Evolutionary conservation across 2,888 invertebrate genomes (phyloP), one percentile per base, ranked within the genome.

Genomic region (Mesorhabditis belari): DNA sequence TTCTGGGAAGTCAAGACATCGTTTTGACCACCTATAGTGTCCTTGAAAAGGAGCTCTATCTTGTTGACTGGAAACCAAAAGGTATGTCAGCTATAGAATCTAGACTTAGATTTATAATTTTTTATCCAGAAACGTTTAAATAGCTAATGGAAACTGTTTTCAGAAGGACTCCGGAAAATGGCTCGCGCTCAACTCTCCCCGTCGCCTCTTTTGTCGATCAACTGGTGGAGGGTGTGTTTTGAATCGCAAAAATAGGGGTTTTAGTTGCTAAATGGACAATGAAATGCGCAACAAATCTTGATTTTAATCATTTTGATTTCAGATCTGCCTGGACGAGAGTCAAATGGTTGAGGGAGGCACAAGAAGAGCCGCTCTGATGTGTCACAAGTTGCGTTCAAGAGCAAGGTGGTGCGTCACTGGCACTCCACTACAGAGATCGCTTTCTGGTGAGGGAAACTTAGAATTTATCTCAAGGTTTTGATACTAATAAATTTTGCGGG

Each of bases 381-480:
- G 87, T 0, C 77, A 83, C 53, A 82, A 84, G 64, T 79, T 88
- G 49, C 74, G 77, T 64, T 86, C 87, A 6, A 80, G 86, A 2
- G 87, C 88, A 81, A 85, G 88, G 54, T 90, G 90, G 90, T 83
- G 83, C 78, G 82, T 84, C 0, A 89, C 89, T 4, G 90, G 90
- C 24, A 90, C 89, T 0, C 88, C 88, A 0, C 84, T 88, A 55
- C 87, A 87, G 76, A 85, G 85, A 60, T 83, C 84, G 23, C 80
- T 87, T 21, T 82, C 85, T 73, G 87, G 87, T 84, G 49, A 35
- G 19, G 17, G 23, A 21, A n/a, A 58, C 57, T 23, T 49, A 62
- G 72, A 70, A 58, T 27, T 70, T n/a, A 35, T 17, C n/a, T n/a
- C n/a, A n/a, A n/a, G n/a, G n/a, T n/a, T n/a, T n/a, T n/a, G n/a